Conservation (phyloP, 2,113 vertebrate species). For the Xiphorhynchus elegans region DNA sequence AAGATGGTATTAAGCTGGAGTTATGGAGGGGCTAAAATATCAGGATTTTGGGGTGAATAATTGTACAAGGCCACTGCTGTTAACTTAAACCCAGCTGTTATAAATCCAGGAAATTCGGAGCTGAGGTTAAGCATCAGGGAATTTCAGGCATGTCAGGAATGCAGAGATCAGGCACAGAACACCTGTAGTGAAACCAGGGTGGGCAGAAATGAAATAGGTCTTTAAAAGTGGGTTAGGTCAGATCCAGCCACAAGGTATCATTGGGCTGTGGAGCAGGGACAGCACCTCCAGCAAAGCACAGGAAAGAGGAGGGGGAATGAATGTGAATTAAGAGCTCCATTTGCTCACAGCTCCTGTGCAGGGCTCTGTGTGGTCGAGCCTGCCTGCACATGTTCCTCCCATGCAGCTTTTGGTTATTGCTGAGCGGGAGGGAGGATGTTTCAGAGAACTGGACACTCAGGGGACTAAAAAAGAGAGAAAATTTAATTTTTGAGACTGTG, state of each 20-base stretch:
- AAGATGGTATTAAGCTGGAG: background rate
- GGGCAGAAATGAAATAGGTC: background rate
- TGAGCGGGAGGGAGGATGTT: background rate
- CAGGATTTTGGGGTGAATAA: background rate
- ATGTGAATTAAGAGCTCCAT: background rate
- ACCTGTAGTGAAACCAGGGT: slow-evolving; percentile 20
- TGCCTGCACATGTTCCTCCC: background rate
- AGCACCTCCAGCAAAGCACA: background rate
- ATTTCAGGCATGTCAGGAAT: slow-evolving; percentile 39
- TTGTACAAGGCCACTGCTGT: background rate
- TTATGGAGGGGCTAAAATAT: background rate
- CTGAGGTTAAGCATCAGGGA: slow-evolving; percentile 19
- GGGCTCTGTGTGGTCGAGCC: background rate
- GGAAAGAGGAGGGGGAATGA: background rate
- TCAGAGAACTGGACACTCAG: background rate
- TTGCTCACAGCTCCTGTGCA: background rate
- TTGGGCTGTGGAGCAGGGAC: background rate
- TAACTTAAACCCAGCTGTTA: background rate
- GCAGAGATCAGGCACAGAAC: slow-evolving; percentile 26
- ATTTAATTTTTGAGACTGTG: background rate
- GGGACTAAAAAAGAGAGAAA: background rate
- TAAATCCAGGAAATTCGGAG: slow-evolving; percentile 12
- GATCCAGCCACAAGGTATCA: rapidly evolving
- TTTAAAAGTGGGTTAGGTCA: background rate
- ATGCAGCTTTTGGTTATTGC: background rate